Base-by-base conservation (phyloP, 2,113 vertebrate species). In the Trematocara marginatum region DNA sequence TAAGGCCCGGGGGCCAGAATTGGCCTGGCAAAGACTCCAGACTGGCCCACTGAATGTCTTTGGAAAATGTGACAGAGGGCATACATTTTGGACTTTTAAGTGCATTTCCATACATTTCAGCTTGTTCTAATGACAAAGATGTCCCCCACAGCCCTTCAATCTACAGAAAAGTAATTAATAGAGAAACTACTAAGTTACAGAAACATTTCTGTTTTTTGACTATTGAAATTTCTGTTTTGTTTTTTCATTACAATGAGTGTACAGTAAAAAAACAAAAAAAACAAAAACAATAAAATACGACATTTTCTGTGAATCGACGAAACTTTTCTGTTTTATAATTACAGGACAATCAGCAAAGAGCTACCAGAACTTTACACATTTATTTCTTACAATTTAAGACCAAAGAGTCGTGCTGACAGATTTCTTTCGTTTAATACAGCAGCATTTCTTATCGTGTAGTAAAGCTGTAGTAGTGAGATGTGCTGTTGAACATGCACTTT, bases 81-180 rank as follows among this genome's bases (percentile, higher is more conserved):
- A 64, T n/a, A 7, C 31, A 35, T 64, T 64, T 64, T 35, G 59
- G 59, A 64, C 3, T 11, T 64, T 64, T 38, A 38, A 64, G 34
- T 38, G 34, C 10, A 64, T 64, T 64, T 64, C 34, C 10, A 38
- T 38, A 64, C 16, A 64, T 64, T 64, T 64, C 16, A 64, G 34
- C 59, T 64, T 64, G 34, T 64, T 38, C 10, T 64, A 38, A 20
- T 38, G 6, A 38, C n/a, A 64, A 20, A 64, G 34, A 64, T 64
- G 18, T 12, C 34, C 18, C 34, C 34, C 10, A 64, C 16, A 64
- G 59, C 16, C 31, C 26, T 26, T 26, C 26, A 26, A 26, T 12
- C 10, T 64, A 64, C 59, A 64, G 16, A 64, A 64, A 64, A 64
- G 59, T 64, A 64, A 64, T 38, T 64, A 64, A 38, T 38, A 64